These are phyloP conservation scores for Drosophila simulans DNA, from an alignment of 1,140 invertebrate species.

Conservation along the genomic window DNA sequence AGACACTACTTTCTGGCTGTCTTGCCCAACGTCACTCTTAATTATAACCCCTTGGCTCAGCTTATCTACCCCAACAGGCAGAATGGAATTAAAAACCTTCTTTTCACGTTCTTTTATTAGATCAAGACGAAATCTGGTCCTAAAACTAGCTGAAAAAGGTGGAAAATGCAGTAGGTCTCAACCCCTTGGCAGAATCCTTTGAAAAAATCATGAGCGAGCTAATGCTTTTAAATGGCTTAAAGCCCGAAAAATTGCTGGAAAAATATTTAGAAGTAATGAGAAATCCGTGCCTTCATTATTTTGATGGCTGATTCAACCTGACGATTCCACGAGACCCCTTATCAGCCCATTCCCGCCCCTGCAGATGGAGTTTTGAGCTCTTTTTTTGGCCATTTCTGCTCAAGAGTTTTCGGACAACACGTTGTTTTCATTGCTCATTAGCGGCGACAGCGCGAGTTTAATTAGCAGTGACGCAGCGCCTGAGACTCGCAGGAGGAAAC, in stretches of 20 bases:
- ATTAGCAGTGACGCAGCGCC: constrained; percentile 77
- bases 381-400: constrained; percentile 6
- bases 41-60: constrained; percentile 28
- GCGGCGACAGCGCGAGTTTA: constrained; percentile 82
- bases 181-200: constrained; percentile 59
- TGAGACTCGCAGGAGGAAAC: constrained; percentile 44
- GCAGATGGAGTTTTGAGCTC: constrained; percentile 7
- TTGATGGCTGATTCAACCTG: constrained; percentile 81
- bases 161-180: constrained; percentile 26
- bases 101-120: constrained; percentile 56
- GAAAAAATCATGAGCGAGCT: constrained; percentile 53
- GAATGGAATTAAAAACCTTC: constrained; percentile 64
- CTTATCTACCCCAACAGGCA: constrained; percentile 51
- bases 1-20: constrained; percentile 1
- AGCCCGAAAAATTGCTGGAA: constrained; percentile 63
- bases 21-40: constrained; percentile 23
- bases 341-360: constrained; percentile 61
- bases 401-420: constrained; percentile 55
- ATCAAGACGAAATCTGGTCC: constrained; percentile 17
- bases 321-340: constrained; percentile 54
- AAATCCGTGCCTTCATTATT: constrained; percentile 78
- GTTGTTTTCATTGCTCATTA: constrained; percentile 84
- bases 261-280: constrained; percentile 73
- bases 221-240: constrained; percentile 76
- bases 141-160: constrained; percentile 39